phyloP scores from a whole-genome alignment of 2,888 invertebrate species.

The Vesta saturnalis region DNA sequence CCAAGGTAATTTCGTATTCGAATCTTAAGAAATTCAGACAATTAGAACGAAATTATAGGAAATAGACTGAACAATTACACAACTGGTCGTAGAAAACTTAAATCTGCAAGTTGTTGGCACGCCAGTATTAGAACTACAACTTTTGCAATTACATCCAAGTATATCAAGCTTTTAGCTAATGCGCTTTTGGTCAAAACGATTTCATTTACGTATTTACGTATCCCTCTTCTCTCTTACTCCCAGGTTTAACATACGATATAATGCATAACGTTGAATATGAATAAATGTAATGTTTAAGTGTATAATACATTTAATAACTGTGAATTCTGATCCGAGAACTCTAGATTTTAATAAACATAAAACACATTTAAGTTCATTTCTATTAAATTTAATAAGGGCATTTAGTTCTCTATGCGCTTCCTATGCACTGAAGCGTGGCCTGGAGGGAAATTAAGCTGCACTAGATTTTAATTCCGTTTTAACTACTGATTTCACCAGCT shows the following conservation, averaged over 20 bases:
- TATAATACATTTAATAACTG: constrained; percentile 27
- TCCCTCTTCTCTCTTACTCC: constrained; percentile 15
- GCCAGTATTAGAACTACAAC: constrained; percentile 37
- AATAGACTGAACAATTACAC: constrained; percentile 19
- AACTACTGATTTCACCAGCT: constrained; percentile 32
- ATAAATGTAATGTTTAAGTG: neutral
- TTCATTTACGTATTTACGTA: constrained; percentile 19
- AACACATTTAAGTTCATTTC: constrained; percentile 50
- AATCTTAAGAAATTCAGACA: neutral
- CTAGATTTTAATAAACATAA: constrained; percentile 50
- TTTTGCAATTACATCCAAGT: constrained; percentile 39
- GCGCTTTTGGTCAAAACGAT: constrained; percentile 26
- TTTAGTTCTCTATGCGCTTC: constrained; percentile 39
- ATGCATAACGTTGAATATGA: neutral
- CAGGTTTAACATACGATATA: neutral
- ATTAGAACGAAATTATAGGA: constrained; percentile 8
- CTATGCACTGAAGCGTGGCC: constrained; percentile 23
- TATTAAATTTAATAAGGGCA: constrained; percentile 53
- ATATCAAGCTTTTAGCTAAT: constrained; percentile 38
- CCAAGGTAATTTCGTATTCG: too few relatives aligned
- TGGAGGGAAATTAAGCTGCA: constrained; percentile 32
- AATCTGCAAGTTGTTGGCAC: constrained; percentile 36
- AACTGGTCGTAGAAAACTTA: constrained; percentile 34
- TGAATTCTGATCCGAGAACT: constrained; percentile 24
- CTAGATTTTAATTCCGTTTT: constrained; percentile 28